Evolutionary conservation across 2,113 vertebrate genomes (phyloP), one percentile per base, ranked within the genome.

Genomic region (Tonatia bakeri): DNA sequence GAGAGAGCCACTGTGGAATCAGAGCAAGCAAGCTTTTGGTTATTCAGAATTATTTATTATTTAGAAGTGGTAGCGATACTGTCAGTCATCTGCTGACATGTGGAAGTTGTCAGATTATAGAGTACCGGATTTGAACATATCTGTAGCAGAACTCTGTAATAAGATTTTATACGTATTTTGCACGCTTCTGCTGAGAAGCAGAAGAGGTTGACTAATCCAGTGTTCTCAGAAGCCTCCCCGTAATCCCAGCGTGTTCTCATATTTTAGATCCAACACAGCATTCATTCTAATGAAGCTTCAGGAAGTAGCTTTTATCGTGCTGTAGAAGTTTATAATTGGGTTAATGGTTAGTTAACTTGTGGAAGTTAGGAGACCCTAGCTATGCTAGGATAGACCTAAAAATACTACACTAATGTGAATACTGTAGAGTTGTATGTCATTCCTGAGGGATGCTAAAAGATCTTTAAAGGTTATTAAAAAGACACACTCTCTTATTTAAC

Each of bases 381-480:
- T 94, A 13, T 85, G 36, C 33, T 77, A 69, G 33, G 31, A 36
- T 94, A 50, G 67, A 73, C 36, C 45, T 96, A 43, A 86, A 94
- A 86, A 56, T 92, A 73, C 45, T 90, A 2, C 84, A 40, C 47
- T 96, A 47, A 45, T 85, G 61, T 28, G 69, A 87, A 56, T 31
- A 79, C 28, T 91, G 22, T 38, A 47, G 45, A 52, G 31, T 28
- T 86, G 36, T 89, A 82, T 86, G 56, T 92, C 67, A 59, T 93
- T 85, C 47, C 33, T 69, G 22, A 90, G 43, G 73, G 64, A 93
- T 91, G 20, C 54, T 87, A 73, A 76, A 76, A 38, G 61, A 80
- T 91, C n/a, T 82, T 83, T 96, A 90, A 94, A 76, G 50, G 8
- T 80, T 94, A 81, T 67, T 95, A 40, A 80, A 88, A 94, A 87